Base-by-base conservation (phyloP, 2,113 vertebrate genomes). In the Pogona vitticeps region DNA sequence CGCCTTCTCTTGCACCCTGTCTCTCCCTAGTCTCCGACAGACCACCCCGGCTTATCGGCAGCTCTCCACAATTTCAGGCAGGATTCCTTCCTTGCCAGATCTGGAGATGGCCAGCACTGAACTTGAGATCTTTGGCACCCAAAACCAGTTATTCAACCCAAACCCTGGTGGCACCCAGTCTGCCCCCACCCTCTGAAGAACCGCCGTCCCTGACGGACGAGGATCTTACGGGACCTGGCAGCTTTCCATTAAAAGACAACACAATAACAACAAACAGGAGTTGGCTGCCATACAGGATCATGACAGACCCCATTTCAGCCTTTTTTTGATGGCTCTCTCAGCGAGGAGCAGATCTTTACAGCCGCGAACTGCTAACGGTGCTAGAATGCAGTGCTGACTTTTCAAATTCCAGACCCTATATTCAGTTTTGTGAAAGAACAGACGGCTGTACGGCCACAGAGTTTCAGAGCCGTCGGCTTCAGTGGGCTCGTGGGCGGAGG, bases 331-430 rank as follows among this genome's bases (percentile, higher is more conserved):
- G 65, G 18, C 73, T 92, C 80, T 1, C 81, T 61, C 82, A 85
- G 86, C 76, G 23, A 23, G 59, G 59, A 73, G 42, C 3, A 28
- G 38, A 73, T 59, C 0, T 83, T 89, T 83, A 80, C 58, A 76
- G 83, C 85, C 2, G 89, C 0, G 14, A 88, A 92, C 18, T 26
- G 8, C 83, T 38, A 23, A 86, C 63, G 5, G 91, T 83, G 92
- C 92, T 91, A 88, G 88, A 83, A 80, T 88, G 85, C 90, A 83
- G 91, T 68, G 84, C 85, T 82, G 84, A 82, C 0, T 0, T 76
- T 89, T 91, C 85, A 93, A 71, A 91, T 92, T 90, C 65, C 63
- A 91, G 40, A 42, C 40, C 88, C 85, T 40, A 10, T n/a, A 68
- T 81, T 1, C 5, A 76, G 65, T 89, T 92, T 85, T 70, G 56